Conservation (phyloP, 2,888 invertebrate genomes). For the Epirrhoe alternata region DNA sequence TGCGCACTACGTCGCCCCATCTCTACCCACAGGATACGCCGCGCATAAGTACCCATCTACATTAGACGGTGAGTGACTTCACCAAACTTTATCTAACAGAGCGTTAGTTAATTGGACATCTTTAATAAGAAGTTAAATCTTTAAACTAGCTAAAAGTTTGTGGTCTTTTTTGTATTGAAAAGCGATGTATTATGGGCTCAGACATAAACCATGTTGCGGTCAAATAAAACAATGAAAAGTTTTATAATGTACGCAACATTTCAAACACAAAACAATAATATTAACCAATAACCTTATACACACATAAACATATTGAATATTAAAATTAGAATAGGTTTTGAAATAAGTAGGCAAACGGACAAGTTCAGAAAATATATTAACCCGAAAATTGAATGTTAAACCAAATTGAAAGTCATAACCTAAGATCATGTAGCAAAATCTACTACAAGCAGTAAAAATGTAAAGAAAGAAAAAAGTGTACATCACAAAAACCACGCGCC, state of each 20-base stretch:
- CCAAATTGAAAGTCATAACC: neutral
- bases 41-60: conserved; percentile 76
- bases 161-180: too few species aligned
- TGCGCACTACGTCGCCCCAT: conserved; percentile 71
- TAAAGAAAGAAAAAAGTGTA: conserved; percentile 33
- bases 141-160: too few species aligned
- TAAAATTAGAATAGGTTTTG: neutral
- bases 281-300: too few species aligned
- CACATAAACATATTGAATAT: too few species aligned
- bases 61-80: conserved; percentile 69
- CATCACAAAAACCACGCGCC: conserved; percentile 36
- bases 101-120: too few species aligned
- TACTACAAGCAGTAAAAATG: conserved; percentile 6
- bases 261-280: too few species aligned
- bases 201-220: too few species aligned
- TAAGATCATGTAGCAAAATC: neutral
- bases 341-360: conserved; percentile 25
- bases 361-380: neutral
- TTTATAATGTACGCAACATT: too few species aligned
- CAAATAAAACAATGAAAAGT: too few species aligned
- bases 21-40: conserved; percentile 72
- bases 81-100: neutral
- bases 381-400: neutral
- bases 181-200: too few species aligned
- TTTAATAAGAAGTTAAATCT: too few species aligned